Base-by-base conservation (phyloP, 1,140 invertebrate species). In the Drosophila ohnishii region DNA sequence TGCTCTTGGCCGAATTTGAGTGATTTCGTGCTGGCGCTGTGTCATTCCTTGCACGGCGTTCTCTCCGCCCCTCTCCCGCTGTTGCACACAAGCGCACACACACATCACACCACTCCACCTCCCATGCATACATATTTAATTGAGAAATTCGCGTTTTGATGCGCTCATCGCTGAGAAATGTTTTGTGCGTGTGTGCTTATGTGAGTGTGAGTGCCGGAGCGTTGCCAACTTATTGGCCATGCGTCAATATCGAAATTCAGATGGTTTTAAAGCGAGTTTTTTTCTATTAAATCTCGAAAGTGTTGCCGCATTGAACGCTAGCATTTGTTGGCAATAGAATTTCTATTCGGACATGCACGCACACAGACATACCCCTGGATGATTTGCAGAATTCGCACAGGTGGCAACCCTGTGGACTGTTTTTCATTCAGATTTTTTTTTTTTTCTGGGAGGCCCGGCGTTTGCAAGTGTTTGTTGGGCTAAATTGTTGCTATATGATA, bases 141-240 rank as follows among this genome's bases (percentile, higher is more conserved):
- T 86, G 83, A 88, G 76, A 84, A 88, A 80, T 88, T 88, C 77
- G 84, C 80, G 85, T 88, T 76, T 88, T 84, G 84, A 88, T 88
- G 84, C 80, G 80, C 85, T 88, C 84, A 88, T 88, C 84, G 84
- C 84, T 63, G 56, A 88, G 74, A 70, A 84, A 88, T 88, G 80
- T 66, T 58, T 50, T 56, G 48, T 80, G 59, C 53, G 65, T 63
- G 40, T 67, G 16, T 61, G 58, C 48, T 22, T 55, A 44, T 69
- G 34, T 47, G 75, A 37, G 42, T 75, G 63, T 66, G 48, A 40
- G 56, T 65, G 58, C 50, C 66, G 47, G 35, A 76, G 83, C 64
- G 83, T 87, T 86, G 84, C 84, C 83, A 87, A 83, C 84, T 83
- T 83, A 83, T 83, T 77, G 75, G 84, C 63, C 66, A 77, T 86